A percentile compares a stretch with the other conserved stretches of the same genome.
Conservation (phyloP, 23 tunicate species). For the Corella eumyota region DNA sequence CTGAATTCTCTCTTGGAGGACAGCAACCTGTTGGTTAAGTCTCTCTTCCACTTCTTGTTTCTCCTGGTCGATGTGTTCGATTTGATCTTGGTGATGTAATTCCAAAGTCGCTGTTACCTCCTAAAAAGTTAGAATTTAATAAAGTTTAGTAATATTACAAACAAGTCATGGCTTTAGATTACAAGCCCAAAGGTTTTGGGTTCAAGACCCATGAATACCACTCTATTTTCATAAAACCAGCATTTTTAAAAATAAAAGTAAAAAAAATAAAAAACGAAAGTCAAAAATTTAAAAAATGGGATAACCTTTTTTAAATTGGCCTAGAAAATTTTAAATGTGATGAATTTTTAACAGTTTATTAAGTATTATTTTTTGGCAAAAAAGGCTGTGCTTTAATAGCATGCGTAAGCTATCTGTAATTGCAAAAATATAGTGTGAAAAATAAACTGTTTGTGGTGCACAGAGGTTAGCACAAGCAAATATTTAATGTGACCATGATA, state of each 20-base stretch:
- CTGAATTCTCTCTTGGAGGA: conserved; percentile 29
- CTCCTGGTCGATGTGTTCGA: conserved; percentile 34
- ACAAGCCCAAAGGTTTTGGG: too few relatives aligned
- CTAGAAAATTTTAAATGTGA: too few relatives aligned
- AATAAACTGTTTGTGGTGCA: too few relatives aligned
- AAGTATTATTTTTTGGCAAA: too few relatives aligned
- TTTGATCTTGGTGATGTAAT: conserved; percentile 70
- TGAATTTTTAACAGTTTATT: too few relatives aligned
- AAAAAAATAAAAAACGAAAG: neutral
- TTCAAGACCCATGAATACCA: neutral
- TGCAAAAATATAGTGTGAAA: too few relatives aligned
- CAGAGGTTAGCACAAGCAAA: too few relatives aligned
- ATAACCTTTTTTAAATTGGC: too few relatives aligned
- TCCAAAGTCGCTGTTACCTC: conserved; percentile 79
- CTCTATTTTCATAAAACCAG: neutral
- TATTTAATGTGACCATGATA: too few relatives aligned
- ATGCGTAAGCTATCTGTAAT: too few relatives aligned
- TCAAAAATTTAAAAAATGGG: too few relatives aligned
- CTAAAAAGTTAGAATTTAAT: conserved; percentile 7
- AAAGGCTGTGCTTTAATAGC: too few relatives aligned
- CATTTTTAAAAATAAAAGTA: neutral
- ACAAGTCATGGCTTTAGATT: neutral
- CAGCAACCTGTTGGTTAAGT: conserved; percentile 17
- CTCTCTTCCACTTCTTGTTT: conserved; percentile 34
- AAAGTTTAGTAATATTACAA: neutral